Base-by-base conservation (phyloP, 2,888 invertebrate genomes). In the Priocnemis perturbator region DNA sequence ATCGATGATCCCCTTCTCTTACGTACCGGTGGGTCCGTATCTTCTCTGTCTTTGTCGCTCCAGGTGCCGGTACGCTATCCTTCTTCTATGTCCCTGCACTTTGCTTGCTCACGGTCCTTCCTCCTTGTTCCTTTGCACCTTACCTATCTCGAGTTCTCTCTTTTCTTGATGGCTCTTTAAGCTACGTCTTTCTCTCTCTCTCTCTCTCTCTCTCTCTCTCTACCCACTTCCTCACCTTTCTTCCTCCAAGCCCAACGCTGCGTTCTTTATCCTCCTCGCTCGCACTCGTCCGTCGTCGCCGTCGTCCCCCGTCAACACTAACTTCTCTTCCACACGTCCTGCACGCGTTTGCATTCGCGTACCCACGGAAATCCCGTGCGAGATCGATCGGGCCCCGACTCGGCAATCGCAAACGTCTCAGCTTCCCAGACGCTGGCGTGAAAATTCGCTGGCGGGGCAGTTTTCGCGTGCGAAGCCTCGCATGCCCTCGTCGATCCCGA, bases 71-170 rank as follows among this genome's bases (percentile, higher is more conserved):
- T 45, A 30, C 61, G 2, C 17, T 17, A 17, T n/a, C 47, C 15
- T 60, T 3, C 48, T 17, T 59, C 45, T 47, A 21, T n/a, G n/a
- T n/a, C 67, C 57, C 21, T 65, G 57, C 23, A 45, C 52, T 15
- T 50, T 55, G 52, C 62, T 59, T 55, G 47, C 65, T 53, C 60
- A 14, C 9, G 14, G 14, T 11, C 5, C 60, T 15, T 23, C 58
- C 20, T 71, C 67, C 60, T 44, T 64, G 71, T 71, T 48, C 71
- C 62, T 60, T 69, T 69, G 69, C 59, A n/a, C n/a, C n/a, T n/a
- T n/a, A n/a, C 11, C 15, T 44, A 19, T 23, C 47, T 47, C n/a
- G 15, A 5, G 3, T 17, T 48, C 4, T 60, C 64, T 65, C 55
- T 55, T 59, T 55, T 61, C 55, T 60, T 60, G 44, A 53, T 55